Conservation (phyloP, 2,113 vertebrate species). For the Corynorhinus townsendii region DNA sequence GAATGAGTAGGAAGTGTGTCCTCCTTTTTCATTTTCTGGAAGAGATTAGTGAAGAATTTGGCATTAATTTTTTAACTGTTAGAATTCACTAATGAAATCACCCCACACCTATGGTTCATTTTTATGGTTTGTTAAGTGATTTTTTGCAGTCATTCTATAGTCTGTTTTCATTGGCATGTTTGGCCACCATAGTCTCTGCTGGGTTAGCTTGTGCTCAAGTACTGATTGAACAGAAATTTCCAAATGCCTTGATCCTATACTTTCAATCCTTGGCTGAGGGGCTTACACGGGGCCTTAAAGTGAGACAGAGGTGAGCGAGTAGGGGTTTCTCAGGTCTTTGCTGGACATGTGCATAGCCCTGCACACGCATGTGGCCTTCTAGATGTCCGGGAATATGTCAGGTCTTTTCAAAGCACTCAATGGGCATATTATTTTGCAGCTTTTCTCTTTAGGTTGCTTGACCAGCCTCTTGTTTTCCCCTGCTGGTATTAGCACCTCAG, state of each 20-base stretch:
- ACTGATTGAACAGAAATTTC: neutral
- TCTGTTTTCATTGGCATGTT: neutral
- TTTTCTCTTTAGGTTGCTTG: neutral
- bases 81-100: neutral
- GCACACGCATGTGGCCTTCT: neutral
- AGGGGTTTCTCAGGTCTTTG: neutral
- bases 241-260: neutral
- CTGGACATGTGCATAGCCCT: neutral
- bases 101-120: neutral
- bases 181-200: neutral
- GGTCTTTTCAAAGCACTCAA: neutral
- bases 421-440: neutral
- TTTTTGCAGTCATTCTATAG: neutral
- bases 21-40: neutral
- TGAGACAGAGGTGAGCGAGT: neutral
- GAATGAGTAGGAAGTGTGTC: neutral
- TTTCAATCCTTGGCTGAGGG: neutral
- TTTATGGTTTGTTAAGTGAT: neutral
- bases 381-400: neutral
- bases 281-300: neutral
- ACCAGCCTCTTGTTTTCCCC: neutral
- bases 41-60: neutral
- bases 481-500: neutral
- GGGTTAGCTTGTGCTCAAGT: neutral
- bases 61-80: neutral